These are phyloP conservation scores for Clunio marinus DNA, from an alignment of 2,888 invertebrate species.

Conservation along the genomic window DNA sequence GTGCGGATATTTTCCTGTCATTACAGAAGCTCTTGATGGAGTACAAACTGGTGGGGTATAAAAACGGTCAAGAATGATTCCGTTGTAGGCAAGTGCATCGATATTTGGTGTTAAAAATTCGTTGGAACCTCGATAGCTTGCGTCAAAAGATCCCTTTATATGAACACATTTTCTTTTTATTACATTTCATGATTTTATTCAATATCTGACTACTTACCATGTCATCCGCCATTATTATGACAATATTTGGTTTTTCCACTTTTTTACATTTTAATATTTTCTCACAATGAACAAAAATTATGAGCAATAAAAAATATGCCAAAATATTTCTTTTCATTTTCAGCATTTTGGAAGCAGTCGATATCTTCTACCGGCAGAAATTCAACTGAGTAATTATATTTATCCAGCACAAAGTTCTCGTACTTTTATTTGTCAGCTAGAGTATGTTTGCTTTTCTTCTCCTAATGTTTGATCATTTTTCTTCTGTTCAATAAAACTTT, in stretches of 20 bases:
- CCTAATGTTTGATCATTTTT: too few relatives aligned
- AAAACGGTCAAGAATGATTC: conserved; percentile 71
- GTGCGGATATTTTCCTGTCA: conserved; percentile 78
- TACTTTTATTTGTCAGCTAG: too few relatives aligned
- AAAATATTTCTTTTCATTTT: too few relatives aligned
- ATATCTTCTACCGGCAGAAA: too few relatives aligned
- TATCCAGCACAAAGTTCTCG: too few relatives aligned
- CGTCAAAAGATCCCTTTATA: conserved; percentile 81
- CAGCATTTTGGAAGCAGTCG: too few relatives aligned
- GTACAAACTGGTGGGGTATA: conserved; percentile 84
- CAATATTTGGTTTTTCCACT: neutral
- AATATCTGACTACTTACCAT: neutral
- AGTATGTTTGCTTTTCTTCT: too few relatives aligned
- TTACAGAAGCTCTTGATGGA: conserved; percentile 74
- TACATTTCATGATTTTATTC: neutral
- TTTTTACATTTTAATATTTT: too few relatives aligned
- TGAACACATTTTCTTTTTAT: neutral
- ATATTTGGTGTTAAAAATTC: conserved; percentile 89
- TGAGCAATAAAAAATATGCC: too few relatives aligned
- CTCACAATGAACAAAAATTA: too few relatives aligned
- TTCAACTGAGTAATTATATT: too few relatives aligned
- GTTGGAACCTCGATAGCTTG: conserved; percentile 81
- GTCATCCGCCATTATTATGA: neutral
- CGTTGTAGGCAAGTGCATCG: conserved; percentile 78
- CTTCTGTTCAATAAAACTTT: too few relatives aligned